phyloP scores from a whole-genome alignment of 2,797 vertebrate genomes.

The Scolopax rusticola region DNA sequence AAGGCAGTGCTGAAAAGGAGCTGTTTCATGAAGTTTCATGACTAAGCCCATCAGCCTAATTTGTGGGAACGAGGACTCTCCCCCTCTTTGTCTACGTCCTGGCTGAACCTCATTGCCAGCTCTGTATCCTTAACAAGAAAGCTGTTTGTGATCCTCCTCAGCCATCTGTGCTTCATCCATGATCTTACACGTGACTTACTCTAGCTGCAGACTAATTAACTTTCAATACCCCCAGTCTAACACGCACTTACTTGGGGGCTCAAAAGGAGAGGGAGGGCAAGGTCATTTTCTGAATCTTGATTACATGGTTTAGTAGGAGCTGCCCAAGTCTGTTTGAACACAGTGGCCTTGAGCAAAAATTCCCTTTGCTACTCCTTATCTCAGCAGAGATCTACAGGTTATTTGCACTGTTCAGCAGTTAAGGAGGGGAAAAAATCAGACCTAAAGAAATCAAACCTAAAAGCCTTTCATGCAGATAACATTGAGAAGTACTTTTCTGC shows the following conservation, averaged over 20 bases:
- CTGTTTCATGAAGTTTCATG: neutral
- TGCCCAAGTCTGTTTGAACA: slow-evolving; percentile 11
- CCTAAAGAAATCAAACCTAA: slow-evolving; percentile 9
- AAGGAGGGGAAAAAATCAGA: neutral
- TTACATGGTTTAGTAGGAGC: neutral
- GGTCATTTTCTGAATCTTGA: slow-evolving; percentile 27
- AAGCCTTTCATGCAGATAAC: slow-evolving; percentile 26
- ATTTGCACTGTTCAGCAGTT: slow-evolving; percentile 30
- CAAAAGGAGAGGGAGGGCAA: neutral
- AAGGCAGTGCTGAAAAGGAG: neutral
- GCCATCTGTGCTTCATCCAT: neutral
- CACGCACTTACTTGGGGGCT: neutral
- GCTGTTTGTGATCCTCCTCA: neutral
- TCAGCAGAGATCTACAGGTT: slow-evolving; percentile 34
- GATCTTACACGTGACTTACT: neutral
- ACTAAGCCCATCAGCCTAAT: neutral
- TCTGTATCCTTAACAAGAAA: neutral
- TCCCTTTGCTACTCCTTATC: slow-evolving; percentile 15
- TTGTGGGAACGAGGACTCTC: neutral
- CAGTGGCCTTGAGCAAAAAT: slow-evolving; percentile 53
- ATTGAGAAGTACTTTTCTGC: neutral
- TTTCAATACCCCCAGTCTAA: neutral
- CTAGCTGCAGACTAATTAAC: neutral
- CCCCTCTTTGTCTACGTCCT: neutral
- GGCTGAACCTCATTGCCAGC: neutral